Evolutionary conservation across 2,888 invertebrate species (phyloP), one percentile per base, ranked within the genome.

Genomic region (Spodoptera exigua): DNA sequence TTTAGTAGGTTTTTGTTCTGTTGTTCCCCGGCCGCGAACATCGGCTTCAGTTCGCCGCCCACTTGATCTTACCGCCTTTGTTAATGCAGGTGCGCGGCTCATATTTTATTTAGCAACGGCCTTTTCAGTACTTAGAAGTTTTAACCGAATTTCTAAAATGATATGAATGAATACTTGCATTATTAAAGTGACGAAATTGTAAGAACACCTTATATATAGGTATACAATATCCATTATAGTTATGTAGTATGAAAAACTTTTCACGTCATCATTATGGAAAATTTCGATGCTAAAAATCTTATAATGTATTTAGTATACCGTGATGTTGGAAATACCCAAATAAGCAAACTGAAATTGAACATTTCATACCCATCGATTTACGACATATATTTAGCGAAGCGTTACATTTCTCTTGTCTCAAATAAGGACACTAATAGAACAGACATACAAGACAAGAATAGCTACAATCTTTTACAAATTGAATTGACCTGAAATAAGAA

Each of bases 51-150:
- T 65, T 21, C 45, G 41, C 18, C 37, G n/a, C 16, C 27, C 40
- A 56, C 34, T 57, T 52, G 43, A 41, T 60, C 37, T 53, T 40
- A 44, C 12, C 27, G 35, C 16, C 48, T n/a, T 55, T 60, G 44
- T 60, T 58, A 49, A 39, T 44, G 27, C 41, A 44, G 37, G 14
- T n/a, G 11, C 35, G 16, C 44, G 16, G 18, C 39, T 39, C 58
- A 58, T 44, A 47, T 58, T 57, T 61, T 57, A 57, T 57, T 49
- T 43, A 21, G n/a, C n/a, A n/a, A n/a, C n/a, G n/a, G n/a, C n/a
- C n/a, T n/a, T n/a, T n/a, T n/a, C n/a, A n/a, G n/a, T n/a, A n/a
- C 37, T 40, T 13, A 10, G 10, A n/a, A 11, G 12, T 41, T 17
- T 13, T 21, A 40, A n/a, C 7, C 11, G 18, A 34, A 21, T 17